Evolutionary conservation across 2,113 vertebrate genomes (phyloP).

Genomic region (Procavia capensis): DNA sequence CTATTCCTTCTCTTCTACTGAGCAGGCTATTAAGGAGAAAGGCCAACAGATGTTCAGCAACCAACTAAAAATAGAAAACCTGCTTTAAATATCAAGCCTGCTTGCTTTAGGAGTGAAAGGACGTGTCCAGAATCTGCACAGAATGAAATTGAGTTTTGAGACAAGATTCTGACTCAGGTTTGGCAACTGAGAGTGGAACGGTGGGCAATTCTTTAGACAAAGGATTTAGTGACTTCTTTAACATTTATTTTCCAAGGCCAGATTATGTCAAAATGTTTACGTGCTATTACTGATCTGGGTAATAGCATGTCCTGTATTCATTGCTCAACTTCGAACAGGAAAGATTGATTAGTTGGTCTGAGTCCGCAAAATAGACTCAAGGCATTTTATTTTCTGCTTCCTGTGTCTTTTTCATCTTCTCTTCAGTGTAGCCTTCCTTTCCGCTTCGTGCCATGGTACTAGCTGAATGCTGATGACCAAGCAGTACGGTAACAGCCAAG

Average conservation of each 20-base stretch:
- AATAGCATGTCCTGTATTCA: background rate
- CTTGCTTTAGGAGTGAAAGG: background rate
- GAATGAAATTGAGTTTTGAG: background rate
- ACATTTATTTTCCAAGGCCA: accelerated
- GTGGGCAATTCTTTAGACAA: background rate
- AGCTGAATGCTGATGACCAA: constrained; percentile 88
- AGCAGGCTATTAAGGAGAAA: constrained; percentile 67
- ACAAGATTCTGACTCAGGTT: background rate
- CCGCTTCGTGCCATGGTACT: constrained; percentile 73
- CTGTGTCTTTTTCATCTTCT: constrained; percentile 85
- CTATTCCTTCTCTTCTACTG: constrained; percentile 57
- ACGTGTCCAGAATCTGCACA: background rate
- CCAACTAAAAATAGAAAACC: constrained; percentile 62
- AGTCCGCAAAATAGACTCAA: constrained; percentile 84
- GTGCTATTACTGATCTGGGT: background rate
- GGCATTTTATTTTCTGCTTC: constrained; percentile 86
- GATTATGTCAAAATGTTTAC: background rate
- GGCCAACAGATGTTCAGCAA: constrained; percentile 66
- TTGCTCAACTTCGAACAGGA: constrained; percentile 23
- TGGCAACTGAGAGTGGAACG: background rate
- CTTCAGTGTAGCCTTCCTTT: constrained; percentile 81
- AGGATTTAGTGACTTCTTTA: background rate
- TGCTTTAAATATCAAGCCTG: constrained; percentile 69
- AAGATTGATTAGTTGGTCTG: constrained; percentile 81
- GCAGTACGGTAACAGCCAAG: constrained; percentile 24